Conservation (phyloP, 2,113 vertebrate species). For the Platycercus adscitus region DNA sequence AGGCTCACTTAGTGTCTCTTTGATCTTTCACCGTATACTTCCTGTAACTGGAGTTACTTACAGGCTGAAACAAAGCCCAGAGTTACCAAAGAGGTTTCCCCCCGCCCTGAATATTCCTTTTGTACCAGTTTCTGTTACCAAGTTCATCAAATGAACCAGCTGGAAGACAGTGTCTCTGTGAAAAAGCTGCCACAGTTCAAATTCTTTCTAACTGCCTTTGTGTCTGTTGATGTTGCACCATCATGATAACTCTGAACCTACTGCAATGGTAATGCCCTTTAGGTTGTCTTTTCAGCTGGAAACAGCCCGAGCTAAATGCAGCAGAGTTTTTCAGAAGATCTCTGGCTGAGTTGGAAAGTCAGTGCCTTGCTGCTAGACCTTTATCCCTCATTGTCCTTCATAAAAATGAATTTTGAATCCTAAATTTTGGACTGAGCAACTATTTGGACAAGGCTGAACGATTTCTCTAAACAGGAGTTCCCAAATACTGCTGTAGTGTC, state of each 20-base stretch:
- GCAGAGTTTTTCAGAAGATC: background rate
- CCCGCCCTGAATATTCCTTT: background rate
- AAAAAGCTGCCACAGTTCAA: background rate
- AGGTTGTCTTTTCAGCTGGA: background rate
- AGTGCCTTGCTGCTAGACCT: background rate
- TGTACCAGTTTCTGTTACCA: slow-evolving; percentile 33
- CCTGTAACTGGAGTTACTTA: slow-evolving; percentile 66
- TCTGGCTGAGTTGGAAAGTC: background rate
- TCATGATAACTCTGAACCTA: accelerated
- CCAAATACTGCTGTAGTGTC: background rate
- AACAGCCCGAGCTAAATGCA: background rate
- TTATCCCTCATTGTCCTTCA: background rate
- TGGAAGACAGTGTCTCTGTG: background rate
- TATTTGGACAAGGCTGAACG: background rate
- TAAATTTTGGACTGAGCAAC: background rate
- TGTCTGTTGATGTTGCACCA: accelerated
- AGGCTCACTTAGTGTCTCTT: slow-evolving; percentile 62
- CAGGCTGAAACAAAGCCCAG: slow-evolving; percentile 63
- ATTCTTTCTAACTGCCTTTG: background rate
- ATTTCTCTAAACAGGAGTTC: background rate
- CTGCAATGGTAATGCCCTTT: background rate
- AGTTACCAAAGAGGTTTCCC: background rate
- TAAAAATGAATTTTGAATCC: background rate
- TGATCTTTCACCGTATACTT: slow-evolving; percentile 68
- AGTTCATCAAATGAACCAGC: background rate